These are phyloP conservation scores for Actenoides lindsayi DNA, from an alignment of 2,113 vertebrate species.

Conservation along the genomic window DNA sequence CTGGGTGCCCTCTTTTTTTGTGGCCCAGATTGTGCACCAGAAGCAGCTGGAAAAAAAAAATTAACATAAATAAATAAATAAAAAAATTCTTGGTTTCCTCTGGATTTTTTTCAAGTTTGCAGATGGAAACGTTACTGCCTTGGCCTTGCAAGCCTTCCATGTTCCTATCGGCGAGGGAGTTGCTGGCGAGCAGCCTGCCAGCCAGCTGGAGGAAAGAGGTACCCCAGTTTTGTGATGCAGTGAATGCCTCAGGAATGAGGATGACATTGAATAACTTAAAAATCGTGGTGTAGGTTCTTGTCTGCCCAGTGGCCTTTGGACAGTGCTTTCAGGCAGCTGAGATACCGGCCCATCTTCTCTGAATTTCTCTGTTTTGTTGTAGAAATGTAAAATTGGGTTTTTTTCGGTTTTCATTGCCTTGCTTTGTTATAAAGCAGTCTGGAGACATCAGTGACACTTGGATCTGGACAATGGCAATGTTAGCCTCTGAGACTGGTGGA, in stretches of 20 bases:
- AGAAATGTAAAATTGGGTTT: background rate
- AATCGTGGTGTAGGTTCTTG: background rate
- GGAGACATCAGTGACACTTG: fast-evolving
- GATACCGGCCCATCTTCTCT: background rate
- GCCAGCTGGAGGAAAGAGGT: background rate
- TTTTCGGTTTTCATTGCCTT: background rate
- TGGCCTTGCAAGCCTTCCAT: fast-evolving
- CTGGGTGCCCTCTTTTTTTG: background rate
- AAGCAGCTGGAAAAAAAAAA: background rate
- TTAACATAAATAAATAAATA: too few species aligned
- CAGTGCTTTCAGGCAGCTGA: background rate
- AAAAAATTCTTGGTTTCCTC: background rate
- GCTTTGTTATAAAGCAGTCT: background rate
- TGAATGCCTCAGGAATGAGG: fast-evolving
- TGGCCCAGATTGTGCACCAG: background rate
- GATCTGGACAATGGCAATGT: background rate
- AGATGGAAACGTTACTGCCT: fast-evolving
- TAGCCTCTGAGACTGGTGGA: background rate
- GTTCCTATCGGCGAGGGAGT: background rate
- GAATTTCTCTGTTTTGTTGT: background rate
- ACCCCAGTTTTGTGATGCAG: fast-evolving
- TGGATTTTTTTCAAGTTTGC: background rate
- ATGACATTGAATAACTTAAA: background rate
- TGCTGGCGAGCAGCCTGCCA: background rate
- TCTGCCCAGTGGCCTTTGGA: fast-evolving